These are phyloP conservation scores for Pseudochirops cupreus DNA, from an alignment of 2,797 vertebrate species.

Conservation along the genomic window DNA sequence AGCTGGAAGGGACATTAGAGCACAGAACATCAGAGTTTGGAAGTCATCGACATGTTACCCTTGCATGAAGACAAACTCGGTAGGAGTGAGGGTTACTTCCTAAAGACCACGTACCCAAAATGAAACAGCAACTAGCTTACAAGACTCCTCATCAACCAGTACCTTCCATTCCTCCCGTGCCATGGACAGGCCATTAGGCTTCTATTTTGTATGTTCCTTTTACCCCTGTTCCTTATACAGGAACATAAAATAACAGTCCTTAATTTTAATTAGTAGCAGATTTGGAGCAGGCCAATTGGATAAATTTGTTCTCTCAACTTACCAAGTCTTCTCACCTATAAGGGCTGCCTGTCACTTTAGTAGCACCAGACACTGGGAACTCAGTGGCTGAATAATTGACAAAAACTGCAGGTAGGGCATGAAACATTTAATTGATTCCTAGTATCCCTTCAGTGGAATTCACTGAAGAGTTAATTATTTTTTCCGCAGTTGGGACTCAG, in stretches of 20 bases:
- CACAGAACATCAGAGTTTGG: background rate
- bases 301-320: constrained; percentile 64
- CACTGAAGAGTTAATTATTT: constrained; percentile 83
- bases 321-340: constrained; percentile 42
- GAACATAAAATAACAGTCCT: constrained; percentile 57
- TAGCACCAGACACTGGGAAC: background rate
- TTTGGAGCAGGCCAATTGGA: constrained; percentile 67
- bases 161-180: constrained; percentile 61
- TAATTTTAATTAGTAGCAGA: constrained; percentile 79
- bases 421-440: constrained; percentile 70
- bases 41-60: background rate
- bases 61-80: background rate
- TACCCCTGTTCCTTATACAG: constrained; percentile 73
- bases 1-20: background rate
- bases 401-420: constrained; percentile 57
- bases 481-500: constrained; percentile 86
- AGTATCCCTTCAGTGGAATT: constrained; percentile 20
- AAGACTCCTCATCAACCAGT: background rate
- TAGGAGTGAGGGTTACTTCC: background rate
- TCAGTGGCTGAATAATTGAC: constrained; percentile 61
- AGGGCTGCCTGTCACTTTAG: constrained; percentile 66
- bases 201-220: constrained; percentile 67
- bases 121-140: background rate
- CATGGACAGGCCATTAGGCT: constrained; percentile 15
- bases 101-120: background rate